Percentiles rank a stretch among this genome's conserved stretches.
These are phyloP conservation scores for Acronicta psi DNA, from an alignment of 2,888 invertebrate species.

Conservation along the genomic window DNA sequence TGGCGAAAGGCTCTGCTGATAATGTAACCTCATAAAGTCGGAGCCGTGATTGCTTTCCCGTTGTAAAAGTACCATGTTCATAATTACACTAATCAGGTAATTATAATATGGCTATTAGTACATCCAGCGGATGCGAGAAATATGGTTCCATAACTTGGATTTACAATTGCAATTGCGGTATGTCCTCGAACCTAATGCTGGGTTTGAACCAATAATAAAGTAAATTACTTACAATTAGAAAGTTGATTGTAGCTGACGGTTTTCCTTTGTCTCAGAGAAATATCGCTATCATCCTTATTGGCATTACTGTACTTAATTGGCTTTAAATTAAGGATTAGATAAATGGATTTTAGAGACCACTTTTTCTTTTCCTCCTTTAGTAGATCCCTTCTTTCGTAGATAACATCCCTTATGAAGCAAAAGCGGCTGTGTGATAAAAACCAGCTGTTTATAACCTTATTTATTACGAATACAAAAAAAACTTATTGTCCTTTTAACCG, in stretches of 20 bases:
- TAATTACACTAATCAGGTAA: conserved; percentile 71
- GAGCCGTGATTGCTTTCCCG: conserved; percentile 36
- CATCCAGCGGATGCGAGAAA: conserved; percentile 69
- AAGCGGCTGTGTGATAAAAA: conserved; percentile 18
- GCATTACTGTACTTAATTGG: not conserved
- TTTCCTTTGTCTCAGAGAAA: conserved; percentile 17
- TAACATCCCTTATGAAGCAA: conserved; percentile 1
- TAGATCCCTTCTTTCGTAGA: not conserved
- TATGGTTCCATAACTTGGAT: conserved; percentile 60
- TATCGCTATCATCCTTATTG: not conserved
- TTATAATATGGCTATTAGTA: conserved; percentile 65
- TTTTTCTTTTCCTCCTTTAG: not conserved
- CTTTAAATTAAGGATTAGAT: not conserved
- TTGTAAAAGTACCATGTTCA: conserved; percentile 58
- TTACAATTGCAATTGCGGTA: conserved; percentile 59
- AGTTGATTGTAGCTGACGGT: conserved; percentile 15
- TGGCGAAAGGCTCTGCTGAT: conserved; percentile 2
- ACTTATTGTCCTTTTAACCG: conserved; percentile 53
- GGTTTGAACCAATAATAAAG: conserved; percentile 20
- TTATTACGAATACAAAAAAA: conserved; percentile 19
- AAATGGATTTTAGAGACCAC: not conserved
- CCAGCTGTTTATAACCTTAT: conserved; percentile 32
- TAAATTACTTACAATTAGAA: conserved; percentile 29
- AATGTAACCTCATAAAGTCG: conserved; percentile 13
- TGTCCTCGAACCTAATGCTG: conserved; percentile 29